Percentiles rank a stretch among this genome's conserved stretches.
phyloP scores from a whole-genome alignment of 2,888 invertebrate genomes.

The Chrysolina oricalcia region DNA sequence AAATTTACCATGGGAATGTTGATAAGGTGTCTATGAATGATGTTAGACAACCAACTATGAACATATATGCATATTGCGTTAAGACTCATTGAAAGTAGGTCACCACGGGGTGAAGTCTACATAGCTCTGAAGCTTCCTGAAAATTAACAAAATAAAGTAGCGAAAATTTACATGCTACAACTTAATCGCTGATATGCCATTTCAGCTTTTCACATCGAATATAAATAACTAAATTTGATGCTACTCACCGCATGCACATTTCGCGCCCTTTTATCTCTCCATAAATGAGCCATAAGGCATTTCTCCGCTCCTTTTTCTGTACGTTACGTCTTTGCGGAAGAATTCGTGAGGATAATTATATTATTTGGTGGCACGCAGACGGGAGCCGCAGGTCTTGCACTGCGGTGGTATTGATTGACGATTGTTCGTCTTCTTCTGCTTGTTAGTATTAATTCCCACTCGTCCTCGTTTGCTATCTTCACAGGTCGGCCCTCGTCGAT shows the following conservation, averaged over 20 bases:
- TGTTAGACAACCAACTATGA: too few species aligned
- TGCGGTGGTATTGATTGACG: slow-evolving; percentile 67
- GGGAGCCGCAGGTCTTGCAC: slow-evolving; percentile 52
- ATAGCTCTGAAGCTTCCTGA: too few species aligned
- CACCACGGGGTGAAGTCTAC: too few species aligned
- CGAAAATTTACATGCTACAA: too few species aligned
- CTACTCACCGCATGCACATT: background rate
- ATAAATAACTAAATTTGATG: slow-evolving; percentile 10
- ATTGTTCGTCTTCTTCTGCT: slow-evolving; percentile 64
- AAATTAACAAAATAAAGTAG: too few species aligned
- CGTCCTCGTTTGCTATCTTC: slow-evolving; percentile 61
- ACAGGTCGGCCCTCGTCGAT: slow-evolving; percentile 60
- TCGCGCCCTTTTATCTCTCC: background rate
- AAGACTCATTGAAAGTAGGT: too few species aligned
- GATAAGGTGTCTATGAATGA: too few species aligned
- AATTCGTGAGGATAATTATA: slow-evolving; percentile 64
- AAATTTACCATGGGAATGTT: too few species aligned
- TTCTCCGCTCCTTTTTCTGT: slow-evolving; percentile 33
- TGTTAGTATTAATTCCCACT: slow-evolving; percentile 66
- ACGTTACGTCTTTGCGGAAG: slow-evolving; percentile 42
- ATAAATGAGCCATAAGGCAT: slow-evolving; percentile 40
- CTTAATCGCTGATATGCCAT: too few species aligned
- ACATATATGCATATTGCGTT: too few species aligned
- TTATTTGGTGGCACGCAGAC: slow-evolving; percentile 65
- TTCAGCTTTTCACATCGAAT: too few species aligned